A percentile compares a stretch with the other conserved stretches of the same genome.
Conservation (phyloP, 2,113 vertebrate genomes). For the Mormyrus iriodes region DNA sequence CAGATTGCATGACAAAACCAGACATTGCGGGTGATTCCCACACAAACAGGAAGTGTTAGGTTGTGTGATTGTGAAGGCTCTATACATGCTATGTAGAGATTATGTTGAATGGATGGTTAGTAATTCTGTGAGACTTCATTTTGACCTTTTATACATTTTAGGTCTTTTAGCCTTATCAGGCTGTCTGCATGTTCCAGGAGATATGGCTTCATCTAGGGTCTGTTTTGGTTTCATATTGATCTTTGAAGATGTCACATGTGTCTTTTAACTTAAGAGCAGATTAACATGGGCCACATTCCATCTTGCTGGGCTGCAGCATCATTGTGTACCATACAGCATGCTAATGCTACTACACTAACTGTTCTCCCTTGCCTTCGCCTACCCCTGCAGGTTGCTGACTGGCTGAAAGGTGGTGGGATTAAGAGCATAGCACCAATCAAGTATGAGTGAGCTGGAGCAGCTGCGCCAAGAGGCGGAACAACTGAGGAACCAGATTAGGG, state of each 20-base stretch:
- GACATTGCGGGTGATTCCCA: conserved; percentile 17
- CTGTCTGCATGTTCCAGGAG: not conserved
- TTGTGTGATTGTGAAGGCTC: not conserved
- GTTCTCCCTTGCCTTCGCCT: not conserved
- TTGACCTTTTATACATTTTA: not conserved
- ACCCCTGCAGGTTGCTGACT: conserved; percentile 45
- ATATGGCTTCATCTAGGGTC: not conserved
- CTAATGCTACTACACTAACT: not conserved
- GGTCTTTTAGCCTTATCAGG: not conserved
- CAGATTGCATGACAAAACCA: conserved; percentile 48
- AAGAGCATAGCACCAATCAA: conserved; percentile 49
- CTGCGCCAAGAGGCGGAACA: conserved; percentile 87
- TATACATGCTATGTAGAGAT: not conserved
- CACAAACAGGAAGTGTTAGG: not conserved
- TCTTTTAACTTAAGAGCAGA: not conserved
- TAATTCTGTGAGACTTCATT: not conserved
- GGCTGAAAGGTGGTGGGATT: conserved; percentile 44
- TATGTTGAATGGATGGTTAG: not conserved
- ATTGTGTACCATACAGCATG: not conserved
- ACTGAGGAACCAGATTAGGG: conserved; percentile 83
- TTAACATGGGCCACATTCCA: not conserved
- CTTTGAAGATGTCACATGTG: not conserved
- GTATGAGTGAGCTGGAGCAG: conserved; percentile 89
- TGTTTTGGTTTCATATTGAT: not conserved
- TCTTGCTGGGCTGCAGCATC: not conserved